phyloP scores from a whole-genome alignment of 2,113 vertebrate genomes.

The Tapirus terrestris region DNA sequence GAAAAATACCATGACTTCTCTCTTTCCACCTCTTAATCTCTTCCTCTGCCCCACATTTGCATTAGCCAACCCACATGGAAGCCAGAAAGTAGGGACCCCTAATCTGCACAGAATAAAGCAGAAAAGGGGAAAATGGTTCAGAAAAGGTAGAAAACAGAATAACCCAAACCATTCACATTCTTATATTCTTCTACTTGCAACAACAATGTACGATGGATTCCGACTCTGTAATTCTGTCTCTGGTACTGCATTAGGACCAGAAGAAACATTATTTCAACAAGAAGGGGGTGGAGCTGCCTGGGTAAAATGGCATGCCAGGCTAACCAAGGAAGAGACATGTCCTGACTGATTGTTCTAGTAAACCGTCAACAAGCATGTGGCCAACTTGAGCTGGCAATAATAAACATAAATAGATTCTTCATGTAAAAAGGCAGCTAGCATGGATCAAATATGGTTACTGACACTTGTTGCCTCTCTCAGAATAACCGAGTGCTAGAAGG shows the following conservation, averaged over 20 bases:
- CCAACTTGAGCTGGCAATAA: background rate
- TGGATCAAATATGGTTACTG: background rate
- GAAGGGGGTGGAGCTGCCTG: background rate
- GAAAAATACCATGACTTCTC: background rate
- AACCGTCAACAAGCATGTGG: background rate
- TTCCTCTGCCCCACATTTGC: background rate
- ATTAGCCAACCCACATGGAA: background rate
- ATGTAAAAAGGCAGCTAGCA: background rate
- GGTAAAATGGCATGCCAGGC: background rate
- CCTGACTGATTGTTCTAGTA: background rate
- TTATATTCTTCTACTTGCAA: background rate
- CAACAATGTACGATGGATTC: background rate
- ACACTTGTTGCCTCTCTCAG: background rate
- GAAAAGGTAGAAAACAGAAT: background rate
- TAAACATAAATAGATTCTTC: background rate
- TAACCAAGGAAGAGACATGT: background rate
- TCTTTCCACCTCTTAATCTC: background rate
- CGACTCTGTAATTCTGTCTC: background rate
- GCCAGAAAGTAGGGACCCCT: background rate
- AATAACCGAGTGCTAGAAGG: constrained; percentile 42
- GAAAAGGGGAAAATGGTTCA: background rate
- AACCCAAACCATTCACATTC: background rate
- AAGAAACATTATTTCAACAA: background rate
- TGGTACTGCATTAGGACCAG: background rate
- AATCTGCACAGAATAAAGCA: background rate